A percentile compares a stretch with the other conserved stretches of the same genome.
phyloP scores from a whole-genome alignment of 2,797 vertebrate species.

The Benthosema pterotum region DNA sequence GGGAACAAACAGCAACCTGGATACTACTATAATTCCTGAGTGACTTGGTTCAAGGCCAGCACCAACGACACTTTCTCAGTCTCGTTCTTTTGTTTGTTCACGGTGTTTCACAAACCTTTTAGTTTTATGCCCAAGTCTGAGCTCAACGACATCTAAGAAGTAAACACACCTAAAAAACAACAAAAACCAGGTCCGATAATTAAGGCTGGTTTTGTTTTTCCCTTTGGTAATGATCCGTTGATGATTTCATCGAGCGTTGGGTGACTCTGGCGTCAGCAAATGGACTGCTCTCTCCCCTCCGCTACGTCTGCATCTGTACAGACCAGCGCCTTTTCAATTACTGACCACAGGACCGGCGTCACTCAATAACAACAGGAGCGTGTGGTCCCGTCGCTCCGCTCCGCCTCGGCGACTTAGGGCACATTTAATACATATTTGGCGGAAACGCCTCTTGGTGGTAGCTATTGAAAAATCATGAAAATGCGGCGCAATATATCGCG shows the following conservation, averaged over 20 bases:
- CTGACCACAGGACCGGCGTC: slow-evolving; percentile 12
- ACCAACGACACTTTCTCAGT: too few relatives aligned
- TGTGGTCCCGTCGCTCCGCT: slow-evolving; percentile 14
- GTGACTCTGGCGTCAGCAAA: slow-evolving; percentile 17
- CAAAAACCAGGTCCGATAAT: background rate
- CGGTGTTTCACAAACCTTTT: background rate
- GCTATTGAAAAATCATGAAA: too few relatives aligned
- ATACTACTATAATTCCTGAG: too few relatives aligned
- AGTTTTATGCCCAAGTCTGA: background rate
- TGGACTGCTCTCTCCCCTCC: slow-evolving; percentile 3
- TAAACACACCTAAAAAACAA: too few relatives aligned
- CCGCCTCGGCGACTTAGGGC: slow-evolving; percentile 19
- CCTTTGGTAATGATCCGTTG: slow-evolving; percentile 24
- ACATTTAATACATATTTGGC: too few relatives aligned
- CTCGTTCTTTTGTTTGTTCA: background rate
- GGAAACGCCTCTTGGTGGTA: too few relatives aligned
- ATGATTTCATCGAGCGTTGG: slow-evolving; percentile 9
- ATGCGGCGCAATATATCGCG: too few relatives aligned
- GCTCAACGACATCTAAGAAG: too few relatives aligned
- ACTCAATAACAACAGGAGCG: slow-evolving; percentile 17
- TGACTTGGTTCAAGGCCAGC: too few relatives aligned
- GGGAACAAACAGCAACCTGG: too few relatives aligned
- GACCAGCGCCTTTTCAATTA: slow-evolving; percentile 40
- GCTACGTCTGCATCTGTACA: too few relatives aligned
- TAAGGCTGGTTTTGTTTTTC: slow-evolving; percentile 5